Evolutionary conservation across 2,113 vertebrate species (phyloP).

Genomic region (Desmodus rotundus): DNA sequence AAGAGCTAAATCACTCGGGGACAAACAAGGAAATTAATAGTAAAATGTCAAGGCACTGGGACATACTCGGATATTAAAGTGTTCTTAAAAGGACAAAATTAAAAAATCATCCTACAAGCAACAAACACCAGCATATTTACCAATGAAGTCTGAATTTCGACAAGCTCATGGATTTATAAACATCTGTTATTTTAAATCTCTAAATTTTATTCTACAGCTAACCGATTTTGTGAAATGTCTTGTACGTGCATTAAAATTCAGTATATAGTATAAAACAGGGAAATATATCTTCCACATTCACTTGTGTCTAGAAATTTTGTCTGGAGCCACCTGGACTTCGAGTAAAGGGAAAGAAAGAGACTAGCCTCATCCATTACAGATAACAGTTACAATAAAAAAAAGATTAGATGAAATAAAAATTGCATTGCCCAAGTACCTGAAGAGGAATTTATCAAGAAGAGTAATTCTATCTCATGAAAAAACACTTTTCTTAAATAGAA

Average conservation of each 20-base stretch:
- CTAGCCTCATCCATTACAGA: not conserved
- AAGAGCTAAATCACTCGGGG: not conserved
- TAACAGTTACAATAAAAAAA: slow-evolving; percentile 37
- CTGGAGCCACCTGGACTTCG: not conserved
- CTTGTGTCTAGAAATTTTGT: not conserved
- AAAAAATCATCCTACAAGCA: not conserved
- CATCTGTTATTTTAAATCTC: not conserved
- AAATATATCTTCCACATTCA: not conserved
- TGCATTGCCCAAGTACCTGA: not conserved
- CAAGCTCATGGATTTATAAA: not conserved
- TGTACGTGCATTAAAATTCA: not conserved
- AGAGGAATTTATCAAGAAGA: slow-evolving; percentile 46
- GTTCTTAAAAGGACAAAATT: not conserved
- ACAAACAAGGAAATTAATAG: not conserved
- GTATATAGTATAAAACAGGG: not conserved
- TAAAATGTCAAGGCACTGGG: not conserved
- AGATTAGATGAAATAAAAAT: slow-evolving; percentile 55
- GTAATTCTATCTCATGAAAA: slow-evolving; percentile 46
- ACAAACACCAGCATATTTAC: not conserved
- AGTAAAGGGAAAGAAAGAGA: not conserved
- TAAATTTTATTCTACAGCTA: not conserved
- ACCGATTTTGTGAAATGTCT: not conserved
- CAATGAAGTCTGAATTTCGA: not conserved
- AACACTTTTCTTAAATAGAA: slow-evolving; percentile 24
- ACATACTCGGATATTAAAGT: not conserved